These are phyloP conservation scores for Pangasius djambal DNA, from an alignment of 2,797 vertebrate genomes.

Conservation along the genomic window DNA sequence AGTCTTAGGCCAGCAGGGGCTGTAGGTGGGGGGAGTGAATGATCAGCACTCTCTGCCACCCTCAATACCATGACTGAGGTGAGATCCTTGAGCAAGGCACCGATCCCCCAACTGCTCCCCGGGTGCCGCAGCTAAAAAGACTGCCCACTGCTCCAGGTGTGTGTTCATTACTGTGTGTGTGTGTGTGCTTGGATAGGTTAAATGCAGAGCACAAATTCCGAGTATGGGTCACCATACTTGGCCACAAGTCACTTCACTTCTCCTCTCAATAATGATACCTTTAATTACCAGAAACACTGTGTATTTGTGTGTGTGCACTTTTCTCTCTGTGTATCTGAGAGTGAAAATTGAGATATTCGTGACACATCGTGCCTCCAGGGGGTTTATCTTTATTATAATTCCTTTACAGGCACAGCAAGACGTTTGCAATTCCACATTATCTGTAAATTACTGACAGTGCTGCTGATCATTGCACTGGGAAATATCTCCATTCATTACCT, in stretches of 20 bases:
- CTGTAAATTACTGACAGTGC: neutral
- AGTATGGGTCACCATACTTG: too few species aligned
- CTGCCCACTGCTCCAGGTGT: too few species aligned
- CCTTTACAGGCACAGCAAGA: neutral
- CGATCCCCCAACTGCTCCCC: too few species aligned
- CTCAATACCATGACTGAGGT: too few species aligned
- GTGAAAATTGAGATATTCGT: neutral
- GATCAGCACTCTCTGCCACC: too few species aligned
- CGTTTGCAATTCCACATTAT: neutral
- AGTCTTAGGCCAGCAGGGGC: too few species aligned
- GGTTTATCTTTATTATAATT: constrained; percentile 5
- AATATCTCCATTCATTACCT: neutral
- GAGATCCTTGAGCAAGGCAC: too few species aligned
- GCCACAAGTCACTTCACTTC: neutral
- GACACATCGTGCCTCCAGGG: neutral
- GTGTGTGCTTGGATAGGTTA: too few species aligned
- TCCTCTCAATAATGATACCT: neutral
- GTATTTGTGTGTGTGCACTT: neutral
- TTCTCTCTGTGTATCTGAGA: neutral
- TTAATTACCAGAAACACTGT: constrained; percentile 1
- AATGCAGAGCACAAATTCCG: too few species aligned
- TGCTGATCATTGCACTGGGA: neutral
- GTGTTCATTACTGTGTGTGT: too few species aligned
- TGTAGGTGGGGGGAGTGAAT: too few species aligned
- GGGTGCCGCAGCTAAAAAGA: too few species aligned